phyloP scores from a whole-genome alignment of 2,888 invertebrate genomes.

The Campoletis raptor region DNA sequence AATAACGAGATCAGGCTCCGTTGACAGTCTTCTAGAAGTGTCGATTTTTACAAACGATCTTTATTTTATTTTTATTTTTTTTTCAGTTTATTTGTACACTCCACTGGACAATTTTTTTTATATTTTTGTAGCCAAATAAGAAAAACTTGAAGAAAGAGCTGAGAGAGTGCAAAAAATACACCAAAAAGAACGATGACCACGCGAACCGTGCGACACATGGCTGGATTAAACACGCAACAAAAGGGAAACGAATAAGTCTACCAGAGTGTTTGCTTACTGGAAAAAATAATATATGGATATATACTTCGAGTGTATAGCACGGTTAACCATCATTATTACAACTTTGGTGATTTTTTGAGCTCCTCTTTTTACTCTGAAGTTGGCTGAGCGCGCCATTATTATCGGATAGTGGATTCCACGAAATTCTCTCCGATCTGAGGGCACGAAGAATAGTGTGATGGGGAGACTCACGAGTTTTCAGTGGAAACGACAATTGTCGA shows the following conservation, averaged over 20 bases:
- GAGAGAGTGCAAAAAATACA: not conserved
- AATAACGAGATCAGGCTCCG: not conserved
- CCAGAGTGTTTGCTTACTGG: constrained; percentile 5
- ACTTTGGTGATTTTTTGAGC: constrained; percentile 61
- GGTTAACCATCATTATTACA: constrained; percentile 77
- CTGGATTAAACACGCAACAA: constrained; percentile 43
- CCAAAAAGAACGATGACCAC: constrained; percentile 4
- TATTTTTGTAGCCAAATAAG: not conserved
- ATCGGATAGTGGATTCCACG: constrained; percentile 77
- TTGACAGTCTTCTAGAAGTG: constrained; percentile 38
- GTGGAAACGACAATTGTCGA: constrained; percentile 67
- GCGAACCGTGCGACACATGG: constrained; percentile 36
- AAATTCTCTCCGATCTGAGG: constrained; percentile 70
- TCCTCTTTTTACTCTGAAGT: constrained; percentile 70
- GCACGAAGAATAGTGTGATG: constrained; percentile 36
- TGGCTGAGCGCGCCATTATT: constrained; percentile 71
- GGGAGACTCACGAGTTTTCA: constrained; percentile 71
- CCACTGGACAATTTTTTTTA: constrained; percentile 22
- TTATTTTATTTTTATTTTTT: not conserved
- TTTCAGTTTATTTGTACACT: constrained; percentile 37
- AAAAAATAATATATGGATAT: constrained; percentile 55
- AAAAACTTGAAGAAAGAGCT: not conserved
- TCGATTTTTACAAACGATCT: constrained; percentile 17
- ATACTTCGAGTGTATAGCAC: constrained; percentile 67
- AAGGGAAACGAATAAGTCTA: constrained; percentile 37